phyloP scores from a whole-genome alignment of 2,797 vertebrate species.

The Morelia viridis region DNA sequence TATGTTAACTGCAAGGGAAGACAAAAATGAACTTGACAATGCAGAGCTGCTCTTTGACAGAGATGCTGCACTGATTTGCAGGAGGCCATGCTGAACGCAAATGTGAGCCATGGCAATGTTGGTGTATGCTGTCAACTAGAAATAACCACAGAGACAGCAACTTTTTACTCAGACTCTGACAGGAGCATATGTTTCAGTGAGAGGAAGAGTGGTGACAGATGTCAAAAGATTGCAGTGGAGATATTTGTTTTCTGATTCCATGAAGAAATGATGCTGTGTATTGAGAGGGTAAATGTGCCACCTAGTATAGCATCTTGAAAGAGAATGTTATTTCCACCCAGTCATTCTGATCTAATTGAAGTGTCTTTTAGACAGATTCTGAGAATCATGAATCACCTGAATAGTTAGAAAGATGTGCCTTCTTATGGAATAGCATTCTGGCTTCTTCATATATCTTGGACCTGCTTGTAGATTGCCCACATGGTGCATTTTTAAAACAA shows the following conservation, averaged over 20 bases:
- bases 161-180: conserved; percentile 15
- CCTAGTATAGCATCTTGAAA: neutral
- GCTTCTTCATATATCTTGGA: neutral
- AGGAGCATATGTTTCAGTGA: neutral
- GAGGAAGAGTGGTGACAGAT: neutral
- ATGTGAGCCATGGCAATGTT: neutral
- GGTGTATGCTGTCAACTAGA: neutral
- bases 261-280: neutral
- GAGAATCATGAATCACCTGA: neutral
- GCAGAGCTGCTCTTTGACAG: too few relatives aligned
- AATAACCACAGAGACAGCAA: neutral
- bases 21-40: neutral
- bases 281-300: neutral
- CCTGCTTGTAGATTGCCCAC: neutral
- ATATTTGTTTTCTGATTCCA: conserved; percentile 16
- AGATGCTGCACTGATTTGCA: neutral
- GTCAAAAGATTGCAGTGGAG: conserved; percentile 6
- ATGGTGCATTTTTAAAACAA: neutral
- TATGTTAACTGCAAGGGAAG: neutral
- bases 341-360: neutral
- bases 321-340: neutral
- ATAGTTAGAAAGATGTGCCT: neutral
- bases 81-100: neutral
- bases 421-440: neutral
- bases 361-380: neutral